Evolutionary conservation across 1,140 invertebrate species (phyloP).

Genomic region (Drosophila persimilis): DNA sequence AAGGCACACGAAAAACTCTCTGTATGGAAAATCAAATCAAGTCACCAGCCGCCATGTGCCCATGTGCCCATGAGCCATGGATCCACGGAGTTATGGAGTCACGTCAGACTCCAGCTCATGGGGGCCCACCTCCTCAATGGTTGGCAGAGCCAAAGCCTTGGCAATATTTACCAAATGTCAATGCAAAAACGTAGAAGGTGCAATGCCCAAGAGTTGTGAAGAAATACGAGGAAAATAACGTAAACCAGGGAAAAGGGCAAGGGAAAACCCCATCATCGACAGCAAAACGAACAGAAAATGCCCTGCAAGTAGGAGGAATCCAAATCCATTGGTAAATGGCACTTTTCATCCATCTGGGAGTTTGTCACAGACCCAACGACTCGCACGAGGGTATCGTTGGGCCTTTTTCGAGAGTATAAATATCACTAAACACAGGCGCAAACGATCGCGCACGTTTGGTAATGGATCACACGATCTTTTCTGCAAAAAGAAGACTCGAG

Average conservation of each 20-base stretch:
- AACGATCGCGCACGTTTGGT: conserved; percentile 81
- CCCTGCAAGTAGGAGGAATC: conserved; percentile 13
- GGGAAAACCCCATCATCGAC: not conserved
- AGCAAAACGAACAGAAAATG: conserved; percentile 26
- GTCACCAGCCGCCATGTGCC: conserved; percentile 38
- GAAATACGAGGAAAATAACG: conserved; percentile 33
- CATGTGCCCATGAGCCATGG: conserved; percentile 27
- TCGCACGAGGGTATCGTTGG: not conserved
- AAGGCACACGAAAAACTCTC: conserved; percentile 31
- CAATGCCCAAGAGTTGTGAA: conserved; percentile 51
- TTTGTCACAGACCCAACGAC: conserved; percentile 1
- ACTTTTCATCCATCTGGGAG: conserved; percentile 4
- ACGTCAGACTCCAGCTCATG: conserved; percentile 41
- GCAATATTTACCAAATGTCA: conserved; percentile 81
- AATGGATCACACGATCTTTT: conserved; percentile 79
- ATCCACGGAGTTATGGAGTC: conserved; percentile 42
- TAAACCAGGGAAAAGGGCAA: conserved; percentile 28
- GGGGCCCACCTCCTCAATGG: conserved; percentile 42
- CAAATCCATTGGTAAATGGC: not conserved
- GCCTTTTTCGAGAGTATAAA: conserved; percentile 56
- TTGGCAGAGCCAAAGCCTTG: conserved; percentile 25
- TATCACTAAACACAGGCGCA: conserved; percentile 78
- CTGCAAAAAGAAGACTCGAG: conserved; percentile 53
- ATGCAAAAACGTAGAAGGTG: conserved; percentile 71
- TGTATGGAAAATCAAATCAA: conserved; percentile 79